Evolutionary conservation across 2,797 vertebrate species (phyloP).

Genomic region (Hemitrygon akajei): DNA sequence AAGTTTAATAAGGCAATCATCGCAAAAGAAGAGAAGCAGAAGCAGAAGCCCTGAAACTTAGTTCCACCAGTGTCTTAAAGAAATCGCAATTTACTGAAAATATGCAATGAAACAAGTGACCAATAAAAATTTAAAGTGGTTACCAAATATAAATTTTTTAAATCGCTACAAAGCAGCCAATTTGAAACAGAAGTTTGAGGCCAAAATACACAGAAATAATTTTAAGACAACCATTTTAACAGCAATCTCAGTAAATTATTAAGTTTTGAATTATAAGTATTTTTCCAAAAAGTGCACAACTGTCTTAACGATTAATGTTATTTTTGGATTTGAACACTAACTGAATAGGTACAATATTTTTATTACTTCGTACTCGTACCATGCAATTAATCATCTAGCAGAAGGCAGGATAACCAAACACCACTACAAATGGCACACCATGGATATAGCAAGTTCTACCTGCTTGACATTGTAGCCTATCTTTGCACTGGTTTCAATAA

Average conservation of each 20-base stretch:
- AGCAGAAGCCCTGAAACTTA: neutral
- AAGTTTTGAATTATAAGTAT: neutral
- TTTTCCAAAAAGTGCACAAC: neutral
- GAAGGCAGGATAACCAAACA: neutral
- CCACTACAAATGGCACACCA: neutral
- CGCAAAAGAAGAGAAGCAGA: neutral
- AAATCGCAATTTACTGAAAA: neutral
- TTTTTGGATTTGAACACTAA: neutral
- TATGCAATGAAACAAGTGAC: neutral
- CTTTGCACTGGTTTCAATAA: slow-evolving; percentile 71
- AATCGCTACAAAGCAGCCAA: neutral
- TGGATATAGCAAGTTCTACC: slow-evolving; percentile 53
- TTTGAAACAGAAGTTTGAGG: neutral
- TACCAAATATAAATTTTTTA: neutral
- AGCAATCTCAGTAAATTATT: slow-evolving; percentile 11
- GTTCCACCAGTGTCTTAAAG: neutral
- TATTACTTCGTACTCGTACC: neutral
- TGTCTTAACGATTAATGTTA: neutral
- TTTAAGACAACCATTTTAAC: neutral
- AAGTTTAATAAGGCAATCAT: neutral
- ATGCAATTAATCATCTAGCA: neutral
- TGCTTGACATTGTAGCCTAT: slow-evolving; percentile 71
- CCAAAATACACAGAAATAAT: neutral
- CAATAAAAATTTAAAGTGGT: neutral
- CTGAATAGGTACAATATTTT: neutral